Conservation (phyloP, 1,140 invertebrate species). For the Anoplolepis gracilipes region DNA sequence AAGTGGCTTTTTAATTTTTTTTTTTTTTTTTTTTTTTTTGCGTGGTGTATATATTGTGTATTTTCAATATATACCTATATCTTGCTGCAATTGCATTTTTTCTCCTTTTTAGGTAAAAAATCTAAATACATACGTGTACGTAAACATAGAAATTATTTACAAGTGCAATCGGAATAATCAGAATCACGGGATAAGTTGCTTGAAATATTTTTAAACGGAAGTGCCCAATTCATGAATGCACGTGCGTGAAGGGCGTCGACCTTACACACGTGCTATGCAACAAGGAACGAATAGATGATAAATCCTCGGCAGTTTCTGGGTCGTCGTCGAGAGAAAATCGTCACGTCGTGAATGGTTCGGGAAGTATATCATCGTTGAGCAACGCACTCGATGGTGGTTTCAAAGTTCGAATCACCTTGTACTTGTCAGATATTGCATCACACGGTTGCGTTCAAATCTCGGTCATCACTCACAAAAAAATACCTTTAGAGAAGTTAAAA, state of each 20-base stretch:
- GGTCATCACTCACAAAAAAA: neutral
- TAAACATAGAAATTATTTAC: neutral
- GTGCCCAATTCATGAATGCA: neutral
- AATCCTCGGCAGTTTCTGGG: constrained; percentile 24
- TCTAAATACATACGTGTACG: neutral
- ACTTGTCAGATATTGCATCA: neutral
- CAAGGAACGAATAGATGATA: constrained; percentile 13
- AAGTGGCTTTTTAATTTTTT: too few species aligned
- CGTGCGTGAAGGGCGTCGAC: constrained; percentile 10
- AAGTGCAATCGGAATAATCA: neutral
- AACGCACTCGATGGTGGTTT: neutral
- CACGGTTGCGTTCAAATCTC: neutral
- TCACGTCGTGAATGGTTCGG: neutral
- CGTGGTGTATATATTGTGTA: too few species aligned
- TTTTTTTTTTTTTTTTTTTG: too few species aligned
- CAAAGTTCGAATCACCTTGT: neutral
- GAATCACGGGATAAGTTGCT: neutral
- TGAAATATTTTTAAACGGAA: neutral
- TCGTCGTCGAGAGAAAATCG: constrained; percentile 25
- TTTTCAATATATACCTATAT: neutral
- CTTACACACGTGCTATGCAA: neutral
- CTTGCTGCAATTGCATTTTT: neutral
- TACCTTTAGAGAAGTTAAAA: constrained; percentile 10
- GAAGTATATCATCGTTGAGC: constrained; percentile 1
- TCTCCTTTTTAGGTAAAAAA: neutral